These are phyloP conservation scores for Drosophila kohkoa DNA, from an alignment of 1,140 invertebrate species.

Conservation along the genomic window DNA sequence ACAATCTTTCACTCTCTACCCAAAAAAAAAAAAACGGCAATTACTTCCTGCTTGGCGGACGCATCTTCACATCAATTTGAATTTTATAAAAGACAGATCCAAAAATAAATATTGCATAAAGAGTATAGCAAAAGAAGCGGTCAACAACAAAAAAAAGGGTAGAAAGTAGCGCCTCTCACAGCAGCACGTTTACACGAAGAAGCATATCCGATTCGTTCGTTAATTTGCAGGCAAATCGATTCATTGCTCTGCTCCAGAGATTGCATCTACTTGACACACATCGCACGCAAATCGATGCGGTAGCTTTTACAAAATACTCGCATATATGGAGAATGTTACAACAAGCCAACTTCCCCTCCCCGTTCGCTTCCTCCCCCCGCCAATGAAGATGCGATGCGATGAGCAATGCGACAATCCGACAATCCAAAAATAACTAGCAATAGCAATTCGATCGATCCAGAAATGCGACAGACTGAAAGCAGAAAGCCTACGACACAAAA, in stretches of 20 bases:
- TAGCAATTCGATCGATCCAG: constrained; percentile 23
- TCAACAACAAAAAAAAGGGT: constrained; percentile 36
- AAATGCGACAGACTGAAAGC: constrained; percentile 16
- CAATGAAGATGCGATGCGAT: constrained; percentile 41
- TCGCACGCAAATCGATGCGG: constrained; percentile 82
- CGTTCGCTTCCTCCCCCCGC: too few relatives aligned
- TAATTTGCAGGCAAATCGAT: constrained; percentile 78
- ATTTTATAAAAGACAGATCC: constrained; percentile 50
- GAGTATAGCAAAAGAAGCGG: constrained; percentile 22
- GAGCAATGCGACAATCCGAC: constrained; percentile 39
- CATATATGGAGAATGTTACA: constrained; percentile 30
- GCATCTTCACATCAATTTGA: constrained; percentile 62
- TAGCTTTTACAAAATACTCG: constrained; percentile 71
- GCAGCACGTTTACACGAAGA: constrained; percentile 11
- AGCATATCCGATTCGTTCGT: constrained; percentile 71
- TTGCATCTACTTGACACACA: constrained; percentile 83
- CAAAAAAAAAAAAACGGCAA: constrained; percentile 19
- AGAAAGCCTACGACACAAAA: constrained; percentile 53
- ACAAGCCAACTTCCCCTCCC: neutral
- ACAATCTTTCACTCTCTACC: neutral
- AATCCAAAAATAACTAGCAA: constrained; percentile 65
- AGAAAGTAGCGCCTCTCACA: constrained; percentile 58
- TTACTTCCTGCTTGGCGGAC: constrained; percentile 67
- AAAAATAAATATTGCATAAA: constrained; percentile 75
- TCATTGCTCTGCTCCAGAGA: constrained; percentile 45